These are phyloP conservation scores for Danaus melanippus DNA, from an alignment of 1,140 invertebrate species.

Conservation along the genomic window DNA sequence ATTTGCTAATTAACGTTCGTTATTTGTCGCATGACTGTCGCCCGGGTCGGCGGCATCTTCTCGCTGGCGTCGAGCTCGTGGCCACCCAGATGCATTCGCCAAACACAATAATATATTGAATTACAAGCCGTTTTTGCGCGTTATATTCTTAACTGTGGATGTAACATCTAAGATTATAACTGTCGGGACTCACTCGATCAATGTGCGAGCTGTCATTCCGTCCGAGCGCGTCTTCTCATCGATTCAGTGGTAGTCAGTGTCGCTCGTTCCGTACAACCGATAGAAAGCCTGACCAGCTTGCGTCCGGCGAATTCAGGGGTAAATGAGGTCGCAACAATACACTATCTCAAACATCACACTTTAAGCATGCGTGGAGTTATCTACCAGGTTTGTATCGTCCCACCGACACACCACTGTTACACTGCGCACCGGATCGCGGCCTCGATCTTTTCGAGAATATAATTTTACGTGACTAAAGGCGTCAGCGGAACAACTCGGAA, in stretches of 20 bases:
- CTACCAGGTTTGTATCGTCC: conserved; percentile 7
- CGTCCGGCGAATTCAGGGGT: conserved; percentile 32
- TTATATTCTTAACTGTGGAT: too few species aligned
- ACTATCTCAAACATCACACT: conserved; percentile 28
- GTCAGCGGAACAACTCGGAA: conserved; percentile 33
- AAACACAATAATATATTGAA: conserved; percentile 28
- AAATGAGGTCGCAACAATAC: conserved; percentile 41
- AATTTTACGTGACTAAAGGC: conserved; percentile 20
- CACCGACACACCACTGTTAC: conserved; percentile 24
- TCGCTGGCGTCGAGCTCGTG: conserved; percentile 14
- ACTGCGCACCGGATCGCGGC: conserved; percentile 20
- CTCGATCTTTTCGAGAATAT: conserved; percentile 25
- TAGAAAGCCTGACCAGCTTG: conserved; percentile 47
- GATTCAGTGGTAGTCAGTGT: conserved; percentile 34
- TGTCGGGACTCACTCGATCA: conserved; percentile 61
- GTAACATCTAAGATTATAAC: too few species aligned
- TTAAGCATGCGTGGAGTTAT: conserved; percentile 22
- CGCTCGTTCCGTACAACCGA: conserved; percentile 33
- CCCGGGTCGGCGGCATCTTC: conserved; percentile 6
- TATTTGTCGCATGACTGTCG: conserved; percentile 17
- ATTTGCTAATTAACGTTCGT: conserved; percentile 33
- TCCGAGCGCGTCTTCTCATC: conserved; percentile 49
- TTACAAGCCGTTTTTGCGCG: too few species aligned
- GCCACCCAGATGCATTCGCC: conserved; percentile 25
- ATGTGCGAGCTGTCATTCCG: conserved; percentile 58